Base-by-base conservation (phyloP, 2,113 vertebrate genomes). In the Choloepus hoffmanni region DNA sequence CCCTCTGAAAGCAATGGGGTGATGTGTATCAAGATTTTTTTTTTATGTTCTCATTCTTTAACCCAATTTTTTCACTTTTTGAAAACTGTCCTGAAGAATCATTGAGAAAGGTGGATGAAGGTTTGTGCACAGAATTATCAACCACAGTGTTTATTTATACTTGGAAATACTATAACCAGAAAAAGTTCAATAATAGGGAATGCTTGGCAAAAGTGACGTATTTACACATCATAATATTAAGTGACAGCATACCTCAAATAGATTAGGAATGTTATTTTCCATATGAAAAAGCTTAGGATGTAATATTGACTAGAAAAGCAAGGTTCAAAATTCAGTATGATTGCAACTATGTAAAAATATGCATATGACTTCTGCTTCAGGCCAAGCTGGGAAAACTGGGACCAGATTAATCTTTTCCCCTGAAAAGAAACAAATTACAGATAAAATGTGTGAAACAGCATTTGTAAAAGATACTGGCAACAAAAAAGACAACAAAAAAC, bases 131-230 rank as follows among this genome's bases (percentile, higher is more conserved):
- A 72, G 63, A 96, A 92, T 40, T 78, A 60, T 81, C 40, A 83
- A 53, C 89, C n/a, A 36, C n/a, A 67, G 2, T 94, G n/a, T 36
- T 90, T 95, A 79, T 92, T 83, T 95, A 68, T 93, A 95, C 94
- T 89, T 77, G 68, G 14, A 79, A 90, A 70, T 85, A n/a, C 19
- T 95, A 76, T 86, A 89, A 60, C 6, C 33, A 82, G 68, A 85
- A 83, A 92, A 93, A 60, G 19, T 53, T 70, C 26, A 45, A 1
- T 94, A 91, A 89, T 8, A 88, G 55, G 28, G 40, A 81, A 77
- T 77, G 2, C 8, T 65, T 23, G 60, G 33, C 74, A 48, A 84
- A 90, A 91, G 16, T 79, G 53, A 72, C 82, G 55, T 43, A 67
- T 95, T 92, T 92, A 84, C 48, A 30, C 10, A 94, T 58, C 16